Evolutionary conservation across 2,888 invertebrate genomes (phyloP).

Genomic region (Aspidapion aeneum): DNA sequence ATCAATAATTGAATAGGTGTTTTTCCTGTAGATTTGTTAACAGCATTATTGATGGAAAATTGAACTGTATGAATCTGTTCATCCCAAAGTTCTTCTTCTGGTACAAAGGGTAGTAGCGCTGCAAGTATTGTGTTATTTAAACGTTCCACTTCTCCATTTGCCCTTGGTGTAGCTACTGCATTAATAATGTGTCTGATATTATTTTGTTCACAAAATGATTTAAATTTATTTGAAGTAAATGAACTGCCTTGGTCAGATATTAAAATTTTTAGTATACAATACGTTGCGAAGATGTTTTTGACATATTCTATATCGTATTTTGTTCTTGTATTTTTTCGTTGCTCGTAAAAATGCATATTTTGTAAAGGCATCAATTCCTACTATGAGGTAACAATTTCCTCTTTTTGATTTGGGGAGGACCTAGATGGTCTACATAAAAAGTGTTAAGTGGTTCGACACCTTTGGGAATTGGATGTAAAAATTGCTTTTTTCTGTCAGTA

Average conservation of each 20-base stretch:
- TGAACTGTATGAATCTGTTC: constrained; percentile 36
- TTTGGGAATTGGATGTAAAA: constrained; percentile 20
- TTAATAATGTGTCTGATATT: constrained; percentile 37
- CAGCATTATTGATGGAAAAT: constrained; percentile 33
- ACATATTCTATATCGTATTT: constrained; percentile 22
- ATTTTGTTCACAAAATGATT: constrained; percentile 34
- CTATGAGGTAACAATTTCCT: constrained; percentile 7
- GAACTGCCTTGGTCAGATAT: constrained; percentile 7
- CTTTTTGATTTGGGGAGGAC: constrained; percentile 8
- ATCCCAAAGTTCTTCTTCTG: constrained; percentile 39
- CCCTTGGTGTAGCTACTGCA: constrained; percentile 36
- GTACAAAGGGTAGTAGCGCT: constrained; percentile 29
- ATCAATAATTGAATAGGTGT: constrained; percentile 22
- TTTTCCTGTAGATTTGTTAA: constrained; percentile 18
- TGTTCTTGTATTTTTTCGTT: constrained; percentile 19
- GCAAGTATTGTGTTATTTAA: constrained; percentile 35
- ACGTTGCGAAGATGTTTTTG: constrained; percentile 15
- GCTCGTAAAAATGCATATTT: constrained; percentile 20
- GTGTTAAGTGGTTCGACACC: constrained; percentile 5
- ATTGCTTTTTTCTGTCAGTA: constrained; percentile 16
- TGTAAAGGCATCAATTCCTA: constrained; percentile 13
- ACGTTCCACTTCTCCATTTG: constrained; percentile 40
- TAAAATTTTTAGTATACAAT: constrained; percentile 24
- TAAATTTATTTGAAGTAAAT: constrained; percentile 28
- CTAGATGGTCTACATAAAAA: constrained; percentile 15